Evolutionary conservation across 2,797 vertebrate genomes (phyloP).

Genomic region (Enteromius thamalakanensis): DNA sequence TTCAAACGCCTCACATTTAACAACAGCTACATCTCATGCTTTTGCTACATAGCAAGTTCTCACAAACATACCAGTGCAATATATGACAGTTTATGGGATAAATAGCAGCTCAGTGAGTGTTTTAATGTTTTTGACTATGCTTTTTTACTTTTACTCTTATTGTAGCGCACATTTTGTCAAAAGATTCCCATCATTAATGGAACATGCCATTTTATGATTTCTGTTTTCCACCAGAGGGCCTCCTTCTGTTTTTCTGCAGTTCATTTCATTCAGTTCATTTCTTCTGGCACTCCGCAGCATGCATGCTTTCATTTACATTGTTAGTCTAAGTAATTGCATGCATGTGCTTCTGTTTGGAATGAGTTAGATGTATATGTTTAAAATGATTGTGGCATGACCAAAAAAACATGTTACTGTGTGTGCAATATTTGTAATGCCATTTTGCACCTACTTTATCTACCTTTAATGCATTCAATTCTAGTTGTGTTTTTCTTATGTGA

Average conservation of each 20-base stretch:
- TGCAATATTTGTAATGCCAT: background rate
- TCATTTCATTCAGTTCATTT: background rate
- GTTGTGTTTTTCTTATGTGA: background rate
- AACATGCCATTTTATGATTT: background rate
- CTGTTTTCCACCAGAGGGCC: constrained; percentile 31
- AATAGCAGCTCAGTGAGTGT: background rate
- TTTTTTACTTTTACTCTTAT: background rate
- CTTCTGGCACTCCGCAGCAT: background rate
- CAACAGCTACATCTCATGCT: background rate
- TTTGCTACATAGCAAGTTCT: background rate
- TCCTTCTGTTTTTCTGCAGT: background rate
- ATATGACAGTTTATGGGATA: background rate
- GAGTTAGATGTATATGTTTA: background rate
- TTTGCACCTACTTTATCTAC: background rate
- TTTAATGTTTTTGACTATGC: background rate
- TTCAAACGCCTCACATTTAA: background rate
- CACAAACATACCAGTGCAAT: background rate
- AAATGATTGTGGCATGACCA: background rate
- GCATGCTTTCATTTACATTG: background rate
- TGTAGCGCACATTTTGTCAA: background rate
- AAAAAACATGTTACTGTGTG: background rate
- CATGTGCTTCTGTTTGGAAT: background rate
- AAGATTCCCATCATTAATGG: background rate
- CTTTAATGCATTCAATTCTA: background rate
- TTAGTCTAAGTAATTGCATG: background rate